Evolutionary conservation across 1,140 invertebrate genomes (phyloP), one percentile per base, ranked within the genome.

Genomic region (Hyles euphorbiae): DNA sequence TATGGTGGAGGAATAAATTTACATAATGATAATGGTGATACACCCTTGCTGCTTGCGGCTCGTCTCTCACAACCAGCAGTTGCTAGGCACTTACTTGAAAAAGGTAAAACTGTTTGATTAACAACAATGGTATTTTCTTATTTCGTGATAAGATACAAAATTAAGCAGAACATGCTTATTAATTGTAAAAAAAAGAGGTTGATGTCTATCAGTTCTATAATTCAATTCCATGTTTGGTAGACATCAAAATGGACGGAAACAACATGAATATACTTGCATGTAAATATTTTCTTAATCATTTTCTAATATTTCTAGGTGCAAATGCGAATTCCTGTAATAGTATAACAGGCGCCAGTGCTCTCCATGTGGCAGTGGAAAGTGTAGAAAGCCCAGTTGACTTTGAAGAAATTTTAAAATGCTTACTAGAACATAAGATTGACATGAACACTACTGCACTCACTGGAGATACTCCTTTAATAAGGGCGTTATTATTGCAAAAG

Each of bases 31-130:
- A 88, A 89, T 70, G 91, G 91, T 10, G 90, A 92, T 52, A 93
- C 92, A 3, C 91, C 93, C 0, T 81, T 94, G 3, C 86, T 93
- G 53, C 72, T 92, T 9, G 91, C 92, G 32, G 89, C 88, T 3
- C 81, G 89, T 51, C 86, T 89, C 52, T 88, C 89, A 22, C 90
- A 92, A 68, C 76, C 90, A 0, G 63, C 68, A 6, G 65, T 90
- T 40, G 87, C 85, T n/a, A 66, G 78, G 63, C 61, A 90, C 45
- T 81, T 92, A 33, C 70, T 92, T 6, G 61, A 83, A 63, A 81
- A 89, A 76, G 91, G 91, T 92, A 78, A 70, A 22, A 45, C 9
- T 52, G 32, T 6, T n/a, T 34, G 3, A n/a, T 10, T 48, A 48
- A 48, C 5, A 5, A 5, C 5, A 11, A 48, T 48, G n/a, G 1